Evolutionary conservation across 1,140 invertebrate genomes (phyloP), one percentile per base, ranked within the genome.

Genomic region (Papilio glaucus): DNA sequence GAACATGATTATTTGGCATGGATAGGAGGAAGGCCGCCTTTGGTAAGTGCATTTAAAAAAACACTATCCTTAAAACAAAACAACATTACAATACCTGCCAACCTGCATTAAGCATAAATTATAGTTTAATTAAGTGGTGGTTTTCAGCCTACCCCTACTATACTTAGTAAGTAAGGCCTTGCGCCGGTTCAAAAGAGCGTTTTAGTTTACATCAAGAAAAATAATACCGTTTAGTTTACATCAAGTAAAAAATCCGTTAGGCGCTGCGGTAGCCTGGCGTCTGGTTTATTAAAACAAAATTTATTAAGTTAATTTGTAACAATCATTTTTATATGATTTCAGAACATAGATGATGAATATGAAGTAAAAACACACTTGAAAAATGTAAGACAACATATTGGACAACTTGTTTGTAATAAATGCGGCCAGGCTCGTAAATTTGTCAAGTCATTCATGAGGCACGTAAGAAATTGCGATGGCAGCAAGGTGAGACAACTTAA

Each of bases 1-100:
- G 74, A 78, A 13, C 94, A 95, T 84, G 61, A 76, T 7, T 88
- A 88, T 67, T 10, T 86, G 18, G 84, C 84, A 4, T 83, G 82
- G 80, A 70, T 73, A 21, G 74, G 79, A 7, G 82, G 79, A 12
- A 53, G 82, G 42, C 71, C 71, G 8, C 79, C 82, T 2, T 37
- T 86, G 39, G 37, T 24, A 45, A 26, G 1, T 61, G 13, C 37
- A 24, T 41, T 6, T 3, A 33, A 33, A 33, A 33, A 33, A 33
- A 33, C 29, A 33, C 6, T 33, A 33, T 3, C 6, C 2, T 33
- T 33, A 33, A 3, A 33, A 33, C 29, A 33, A 33, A 33, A 33
- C 2, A 6, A 33, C 29, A 33, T 33, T 3, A 33, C n/a, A n/a
- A n/a, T n/a, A n/a, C n/a, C n/a, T n/a, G n/a, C n/a, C n/a, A n/a